Evolutionary conservation across 2,113 vertebrate genomes (phyloP).

Genomic region (Mellivora capensis): DNA sequence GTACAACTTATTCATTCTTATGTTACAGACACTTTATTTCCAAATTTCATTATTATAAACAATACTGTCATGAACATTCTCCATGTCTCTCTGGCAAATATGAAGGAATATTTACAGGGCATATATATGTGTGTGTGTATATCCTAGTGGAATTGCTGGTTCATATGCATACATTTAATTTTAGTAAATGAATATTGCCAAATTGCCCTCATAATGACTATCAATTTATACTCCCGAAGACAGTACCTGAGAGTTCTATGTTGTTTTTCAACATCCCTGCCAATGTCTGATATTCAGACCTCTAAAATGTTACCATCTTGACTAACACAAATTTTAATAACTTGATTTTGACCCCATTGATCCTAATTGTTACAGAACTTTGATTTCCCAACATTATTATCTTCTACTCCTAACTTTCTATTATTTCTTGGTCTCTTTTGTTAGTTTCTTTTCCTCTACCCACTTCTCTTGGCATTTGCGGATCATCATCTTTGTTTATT

Average conservation of each 20-base stretch:
- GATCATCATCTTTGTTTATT: background rate
- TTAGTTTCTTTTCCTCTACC: background rate
- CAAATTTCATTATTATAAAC: conserved; percentile 8
- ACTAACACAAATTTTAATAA: background rate
- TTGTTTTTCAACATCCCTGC: background rate
- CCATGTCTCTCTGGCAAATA: background rate
- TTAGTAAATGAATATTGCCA: background rate
- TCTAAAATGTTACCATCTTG: background rate
- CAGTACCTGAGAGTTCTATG: background rate
- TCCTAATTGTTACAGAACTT: background rate
- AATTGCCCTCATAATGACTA: background rate
- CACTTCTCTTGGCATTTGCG: background rate
- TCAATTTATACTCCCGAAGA: background rate
- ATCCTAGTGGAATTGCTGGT: background rate
- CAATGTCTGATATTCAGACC: background rate
- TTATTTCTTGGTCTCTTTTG: background rate
- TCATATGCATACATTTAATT: background rate
- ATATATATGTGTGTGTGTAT: background rate
- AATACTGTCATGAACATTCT: background rate
- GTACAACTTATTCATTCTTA: background rate
- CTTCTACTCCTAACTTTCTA: background rate
- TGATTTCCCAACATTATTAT: background rate
- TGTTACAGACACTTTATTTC: background rate
- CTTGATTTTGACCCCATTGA: background rate
- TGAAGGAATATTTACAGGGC: background rate